Evolutionary conservation across 2,888 invertebrate genomes (phyloP), one percentile per base, ranked within the genome.

Genomic region (Polyommatus iphigenia): DNA sequence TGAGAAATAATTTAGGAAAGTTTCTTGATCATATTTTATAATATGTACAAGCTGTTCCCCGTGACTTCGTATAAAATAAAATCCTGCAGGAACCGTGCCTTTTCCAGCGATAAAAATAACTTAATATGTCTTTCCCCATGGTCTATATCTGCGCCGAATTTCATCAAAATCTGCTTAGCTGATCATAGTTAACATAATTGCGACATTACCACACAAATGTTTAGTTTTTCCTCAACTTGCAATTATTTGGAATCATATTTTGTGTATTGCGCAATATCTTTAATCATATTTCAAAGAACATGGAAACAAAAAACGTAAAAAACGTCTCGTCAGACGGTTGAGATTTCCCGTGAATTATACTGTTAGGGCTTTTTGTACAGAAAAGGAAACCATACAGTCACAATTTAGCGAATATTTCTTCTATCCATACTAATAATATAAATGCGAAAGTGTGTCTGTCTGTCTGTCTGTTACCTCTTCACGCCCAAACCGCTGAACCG

Each of bases 271-370:
- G 62, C 62, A 76, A 76, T 76, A n/a, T 41, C 62, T 57, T 20
- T n/a, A 32, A 62, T 76, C 62, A 76, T 54, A n/a, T 36, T 76
- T 76, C 76, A 59, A 32, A 32, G 76, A 76, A 62, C 57, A 36
- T 59, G 62, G n/a, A 76, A 76, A 59, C 76, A 57, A 76, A 76
- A 76, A 76, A 50, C 50, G 15, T 75, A 50, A 50, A 75, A 75
- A 75, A 75, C n/a, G 46, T 75, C 54, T 75, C 29, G 24, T 75
- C 18, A 41, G 24, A 50, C 20, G 73, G 15, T 73, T 46, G 46
- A 73, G 41, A 73, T 50, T 46, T 46, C 13, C 46, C 46, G 46
- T 2, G 24, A 46, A 41, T 73, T 46, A 24, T 73, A 46, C 73
- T 24, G 13, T 73, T 72, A 24, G 13, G 46, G 41, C 24, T 20